Base-by-base conservation (phyloP, 1,140 invertebrate species). In the Caligus rogercresseyi region DNA sequence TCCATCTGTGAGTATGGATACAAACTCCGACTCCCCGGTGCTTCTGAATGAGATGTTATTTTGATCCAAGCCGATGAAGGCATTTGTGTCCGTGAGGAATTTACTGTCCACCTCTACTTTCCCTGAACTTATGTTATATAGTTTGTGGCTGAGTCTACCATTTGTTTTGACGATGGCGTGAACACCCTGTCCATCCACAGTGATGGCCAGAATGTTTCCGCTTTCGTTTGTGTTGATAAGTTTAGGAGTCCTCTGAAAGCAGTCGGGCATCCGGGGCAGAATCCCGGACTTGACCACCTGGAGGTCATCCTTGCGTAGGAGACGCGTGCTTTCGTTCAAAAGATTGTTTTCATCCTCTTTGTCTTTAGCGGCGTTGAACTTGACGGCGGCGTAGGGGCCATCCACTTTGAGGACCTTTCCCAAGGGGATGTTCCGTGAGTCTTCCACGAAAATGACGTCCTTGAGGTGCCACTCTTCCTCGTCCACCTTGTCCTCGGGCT, bases 381-480 rank as follows among this genome's bases (percentile, higher is more conserved):
- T 81, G 0, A 98, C 90, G 11, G 89, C 90, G 1, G 89, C 91
- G 72, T 90, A 95, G n/a, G 85, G 83, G 1, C 92, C 93, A 75
- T 98, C 93, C 1, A 98, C 88, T 79, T 95, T 87, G 3, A 91
- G 77, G 24, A 89, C 86, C 31, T 70, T 85, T 80, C 21, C 87
- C 56, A 92, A 79, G 1, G 92, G 89, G 16, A 94, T 83, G 71
- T 88, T 91, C 71, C 94, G 90, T 0, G 89, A 85, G 73, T 98
- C 95, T 74, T 98, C 93, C 3, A 98, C 83, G 74, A 98, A 98
- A 19, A 97, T 85, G 1, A 97, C 92, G 73, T 95, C 90, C 77
- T 87, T 82, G 68, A 92, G 69, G 66, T 79, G 72, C 95, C 95
- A 87, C 76, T 89, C 80, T 79, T 95, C 83, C 80, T 97, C 83